Conservation (phyloP, 2,113 vertebrate species). For the Balaeniceps rex region DNA sequence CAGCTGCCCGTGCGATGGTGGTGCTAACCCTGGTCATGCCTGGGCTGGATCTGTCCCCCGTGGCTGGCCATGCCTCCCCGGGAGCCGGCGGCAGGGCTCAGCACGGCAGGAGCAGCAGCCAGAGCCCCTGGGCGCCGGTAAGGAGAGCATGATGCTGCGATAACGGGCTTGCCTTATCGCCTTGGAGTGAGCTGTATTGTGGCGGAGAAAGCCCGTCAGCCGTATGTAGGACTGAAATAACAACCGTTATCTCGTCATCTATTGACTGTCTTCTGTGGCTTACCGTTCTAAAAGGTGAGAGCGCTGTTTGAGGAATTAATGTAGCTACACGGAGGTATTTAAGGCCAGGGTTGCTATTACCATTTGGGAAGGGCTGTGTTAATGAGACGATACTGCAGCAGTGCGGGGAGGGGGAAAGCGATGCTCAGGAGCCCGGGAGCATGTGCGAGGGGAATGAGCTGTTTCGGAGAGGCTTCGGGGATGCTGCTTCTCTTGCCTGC, state of each 20-base stretch:
- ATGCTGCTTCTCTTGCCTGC: neutral
- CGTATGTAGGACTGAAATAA: neutral
- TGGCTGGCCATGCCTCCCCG: rapidly evolving
- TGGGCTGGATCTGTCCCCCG: neutral
- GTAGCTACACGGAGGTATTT: neutral
- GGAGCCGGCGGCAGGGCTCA: neutral
- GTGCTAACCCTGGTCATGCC: neutral
- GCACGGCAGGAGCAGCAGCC: neutral
- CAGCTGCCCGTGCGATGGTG: neutral
- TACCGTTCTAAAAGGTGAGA: neutral
- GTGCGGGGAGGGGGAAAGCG: neutral
- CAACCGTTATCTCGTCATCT: neutral
- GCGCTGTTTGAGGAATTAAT: neutral
- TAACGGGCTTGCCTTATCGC: neutral
- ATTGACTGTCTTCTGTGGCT: neutral
- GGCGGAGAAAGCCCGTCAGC: neutral
- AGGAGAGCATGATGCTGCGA: neutral
- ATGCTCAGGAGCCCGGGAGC: neutral
- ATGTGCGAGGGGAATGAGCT: neutral
- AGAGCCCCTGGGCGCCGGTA: neutral
- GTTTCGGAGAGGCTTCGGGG: neutral
- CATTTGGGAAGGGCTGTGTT: neutral
- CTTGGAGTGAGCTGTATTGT: neutral
- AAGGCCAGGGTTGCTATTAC: neutral
- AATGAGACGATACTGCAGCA: neutral